Percentiles rank a stretch among this genome's conserved stretches.
phyloP scores from a whole-genome alignment of 1,140 invertebrate species.

The Drosophila dunni region DNA sequence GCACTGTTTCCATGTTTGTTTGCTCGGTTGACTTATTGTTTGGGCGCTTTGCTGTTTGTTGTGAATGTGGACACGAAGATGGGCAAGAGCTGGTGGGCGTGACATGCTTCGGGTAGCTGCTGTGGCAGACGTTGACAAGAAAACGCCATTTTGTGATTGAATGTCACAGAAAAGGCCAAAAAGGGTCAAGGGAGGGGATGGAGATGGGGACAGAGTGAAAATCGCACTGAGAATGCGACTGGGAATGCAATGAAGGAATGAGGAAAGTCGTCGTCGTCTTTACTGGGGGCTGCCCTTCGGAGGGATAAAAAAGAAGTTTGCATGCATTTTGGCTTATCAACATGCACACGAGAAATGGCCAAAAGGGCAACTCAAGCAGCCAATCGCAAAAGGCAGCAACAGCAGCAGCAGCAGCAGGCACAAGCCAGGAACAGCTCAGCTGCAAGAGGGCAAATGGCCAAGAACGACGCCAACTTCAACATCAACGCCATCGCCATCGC shows the following conservation, averaged over 20 bases:
- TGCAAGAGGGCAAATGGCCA: slow-evolving; percentile 58
- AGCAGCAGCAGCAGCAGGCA: too few species aligned
- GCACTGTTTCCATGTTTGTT: slow-evolving; percentile 61
- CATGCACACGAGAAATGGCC: slow-evolving; percentile 74
- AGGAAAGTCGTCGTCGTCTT: slow-evolving; percentile 40
- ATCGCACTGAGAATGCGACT: slow-evolving; percentile 10
- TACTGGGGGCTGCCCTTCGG: slow-evolving; percentile 35
- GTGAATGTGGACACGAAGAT: slow-evolving; percentile 43
- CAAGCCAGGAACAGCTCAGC: slow-evolving; percentile 21
- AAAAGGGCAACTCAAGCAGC: slow-evolving; percentile 77
- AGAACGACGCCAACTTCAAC: slow-evolving; percentile 44
- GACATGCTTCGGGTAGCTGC: slow-evolving; percentile 53
- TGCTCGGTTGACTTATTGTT: slow-evolving; percentile 79
- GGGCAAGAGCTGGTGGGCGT: slow-evolving; percentile 57
- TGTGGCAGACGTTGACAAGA: slow-evolving; percentile 81
- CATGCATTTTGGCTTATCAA: slow-evolving; percentile 77
- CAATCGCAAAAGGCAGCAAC: slow-evolving; percentile 64
- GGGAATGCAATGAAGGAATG: slow-evolving; percentile 9
- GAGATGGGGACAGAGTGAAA: slow-evolving; percentile 4
- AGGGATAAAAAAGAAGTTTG: slow-evolving; percentile 25
- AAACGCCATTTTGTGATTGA: slow-evolving; percentile 84
- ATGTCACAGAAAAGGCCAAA: slow-evolving; percentile 72
- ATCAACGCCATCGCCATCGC: slow-evolving; percentile 26
- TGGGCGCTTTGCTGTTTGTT: slow-evolving; percentile 63
- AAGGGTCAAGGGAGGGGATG: neutral